phyloP scores from a whole-genome alignment of 1,140 invertebrate species.

The Oedothorax gibbosus region DNA sequence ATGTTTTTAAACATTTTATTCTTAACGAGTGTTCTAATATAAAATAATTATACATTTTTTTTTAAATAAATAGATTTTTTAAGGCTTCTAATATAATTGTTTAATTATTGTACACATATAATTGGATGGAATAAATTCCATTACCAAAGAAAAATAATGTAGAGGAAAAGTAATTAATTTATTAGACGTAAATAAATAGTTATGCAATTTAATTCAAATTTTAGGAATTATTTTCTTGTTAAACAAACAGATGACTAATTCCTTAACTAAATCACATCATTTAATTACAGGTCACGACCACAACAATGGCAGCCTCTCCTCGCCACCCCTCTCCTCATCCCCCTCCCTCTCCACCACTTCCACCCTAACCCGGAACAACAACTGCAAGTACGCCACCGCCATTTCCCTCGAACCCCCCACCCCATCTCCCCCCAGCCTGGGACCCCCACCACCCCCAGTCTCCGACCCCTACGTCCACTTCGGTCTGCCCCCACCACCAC shows the following conservation, averaged over 20 bases:
- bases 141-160: too few relatives aligned
- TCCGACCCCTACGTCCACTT: slow-evolving; percentile 58
- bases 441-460: slow-evolving; percentile 6
- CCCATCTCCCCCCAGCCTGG: background rate
- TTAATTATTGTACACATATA: too few relatives aligned
- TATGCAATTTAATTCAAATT: background rate
- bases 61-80: too few relatives aligned
- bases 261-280: background rate
- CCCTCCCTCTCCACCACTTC: slow-evolving; percentile 15
- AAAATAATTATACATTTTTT: too few relatives aligned
- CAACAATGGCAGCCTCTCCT: slow-evolving; percentile 15
- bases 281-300: slow-evolving; percentile 49
- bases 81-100: too few relatives aligned
- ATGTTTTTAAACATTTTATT: too few relatives aligned
- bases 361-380: slow-evolving; percentile 26
- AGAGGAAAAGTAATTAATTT: too few relatives aligned
- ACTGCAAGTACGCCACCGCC: slow-evolving; percentile 55
- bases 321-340: background rate
- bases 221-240: background rate
- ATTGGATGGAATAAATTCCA: too few relatives aligned
- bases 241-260: background rate
- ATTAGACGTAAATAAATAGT: too few relatives aligned
- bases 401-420: slow-evolving; percentile 26
- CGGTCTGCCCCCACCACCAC: slow-evolving; percentile 39
- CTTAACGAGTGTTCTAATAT: too few relatives aligned